These are phyloP conservation scores for Stictonetta naevosa DNA, from an alignment of 2,113 vertebrate genomes.

Conservation along the genomic window DNA sequence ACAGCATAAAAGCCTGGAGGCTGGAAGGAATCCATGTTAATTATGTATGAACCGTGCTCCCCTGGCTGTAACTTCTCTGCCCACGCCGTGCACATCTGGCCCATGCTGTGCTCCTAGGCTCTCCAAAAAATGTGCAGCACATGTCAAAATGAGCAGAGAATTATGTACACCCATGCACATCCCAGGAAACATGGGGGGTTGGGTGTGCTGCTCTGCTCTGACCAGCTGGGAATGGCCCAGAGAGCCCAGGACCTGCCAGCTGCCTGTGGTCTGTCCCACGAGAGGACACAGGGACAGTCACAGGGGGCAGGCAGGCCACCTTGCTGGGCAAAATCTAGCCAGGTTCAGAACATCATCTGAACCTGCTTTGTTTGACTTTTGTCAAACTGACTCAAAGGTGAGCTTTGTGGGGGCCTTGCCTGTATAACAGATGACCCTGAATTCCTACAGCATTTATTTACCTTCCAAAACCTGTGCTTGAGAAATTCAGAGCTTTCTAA, in stretches of 20 bases:
- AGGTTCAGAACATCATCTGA: background rate
- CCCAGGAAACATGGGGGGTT: background rate
- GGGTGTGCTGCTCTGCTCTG: background rate
- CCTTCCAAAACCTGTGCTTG: background rate
- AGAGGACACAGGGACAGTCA: background rate
- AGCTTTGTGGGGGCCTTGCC: background rate
- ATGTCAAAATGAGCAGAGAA: background rate
- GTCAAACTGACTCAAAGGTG: background rate
- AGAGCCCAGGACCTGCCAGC: background rate
- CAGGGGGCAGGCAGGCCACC: background rate
- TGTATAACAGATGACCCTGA: background rate
- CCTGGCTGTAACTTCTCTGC: background rate
- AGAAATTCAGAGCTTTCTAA: background rate
- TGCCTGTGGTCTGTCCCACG: background rate
- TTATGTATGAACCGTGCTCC: slow-evolving; percentile 35
- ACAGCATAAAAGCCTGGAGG: slow-evolving; percentile 10
- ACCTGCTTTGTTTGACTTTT: background rate
- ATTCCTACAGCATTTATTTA: background rate
- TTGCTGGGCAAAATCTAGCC: background rate
- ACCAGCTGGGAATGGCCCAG: background rate
- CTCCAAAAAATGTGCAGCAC: background rate
- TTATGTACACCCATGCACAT: background rate
- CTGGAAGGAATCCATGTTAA: slow-evolving; percentile 28
- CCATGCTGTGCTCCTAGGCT: background rate
- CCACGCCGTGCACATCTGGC: background rate